Evolutionary conservation across 2,888 invertebrate genomes (phyloP).

Genomic region (Ypsolopha scabrella): DNA sequence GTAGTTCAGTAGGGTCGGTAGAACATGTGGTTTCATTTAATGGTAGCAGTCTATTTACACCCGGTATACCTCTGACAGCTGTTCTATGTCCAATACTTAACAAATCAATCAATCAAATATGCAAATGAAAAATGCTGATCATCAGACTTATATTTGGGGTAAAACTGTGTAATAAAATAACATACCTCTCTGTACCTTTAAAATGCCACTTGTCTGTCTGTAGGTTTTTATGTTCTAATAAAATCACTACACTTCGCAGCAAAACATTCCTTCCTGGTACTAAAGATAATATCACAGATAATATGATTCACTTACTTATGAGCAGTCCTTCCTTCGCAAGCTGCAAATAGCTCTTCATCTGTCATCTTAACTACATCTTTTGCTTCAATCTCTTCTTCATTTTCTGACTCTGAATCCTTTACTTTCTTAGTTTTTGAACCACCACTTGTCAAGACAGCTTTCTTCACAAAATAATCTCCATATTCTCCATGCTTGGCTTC

Average conservation of each 20-base stretch:
- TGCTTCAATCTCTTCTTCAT: constrained; percentile 19
- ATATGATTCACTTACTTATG: constrained; percentile 75
- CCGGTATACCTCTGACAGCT: too few relatives aligned
- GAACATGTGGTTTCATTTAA: too few relatives aligned
- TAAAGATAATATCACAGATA: background rate
- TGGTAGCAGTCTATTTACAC: too few relatives aligned
- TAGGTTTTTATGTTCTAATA: too few relatives aligned
- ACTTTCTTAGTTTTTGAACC: constrained; percentile 33
- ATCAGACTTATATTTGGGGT: background rate
- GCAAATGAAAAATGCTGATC: too few relatives aligned
- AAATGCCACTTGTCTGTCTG: background rate
- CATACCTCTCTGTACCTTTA: background rate
- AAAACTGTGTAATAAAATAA: background rate
- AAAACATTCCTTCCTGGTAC: background rate
- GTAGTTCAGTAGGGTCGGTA: too few relatives aligned
- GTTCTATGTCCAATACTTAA: too few relatives aligned
- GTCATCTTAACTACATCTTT: constrained; percentile 59
- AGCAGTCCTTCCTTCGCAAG: constrained; percentile 85
- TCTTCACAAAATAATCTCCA: constrained; percentile 44
- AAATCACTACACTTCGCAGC: background rate
- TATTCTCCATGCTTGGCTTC: constrained; percentile 29
- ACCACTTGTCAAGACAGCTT: constrained; percentile 40
- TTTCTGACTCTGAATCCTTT: constrained; percentile 29
- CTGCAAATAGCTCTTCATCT: constrained; percentile 84
- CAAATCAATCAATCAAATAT: too few relatives aligned